Evolutionary conservation across 2,113 vertebrate genomes (phyloP).

Genomic region (Melanerpes aurifrons): DNA sequence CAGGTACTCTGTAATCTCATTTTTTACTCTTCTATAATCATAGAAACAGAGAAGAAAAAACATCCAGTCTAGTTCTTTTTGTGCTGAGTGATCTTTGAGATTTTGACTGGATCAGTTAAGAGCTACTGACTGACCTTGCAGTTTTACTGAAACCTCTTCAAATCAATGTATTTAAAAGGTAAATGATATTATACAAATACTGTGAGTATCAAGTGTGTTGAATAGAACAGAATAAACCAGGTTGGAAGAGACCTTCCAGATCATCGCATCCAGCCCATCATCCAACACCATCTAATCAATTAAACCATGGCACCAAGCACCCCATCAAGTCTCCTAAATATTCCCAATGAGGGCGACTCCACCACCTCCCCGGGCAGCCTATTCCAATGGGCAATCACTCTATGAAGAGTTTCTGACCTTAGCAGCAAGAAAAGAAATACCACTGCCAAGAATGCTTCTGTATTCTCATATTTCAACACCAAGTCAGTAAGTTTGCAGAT

Average conservation of each 20-base stretch:
- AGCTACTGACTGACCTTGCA: background rate
- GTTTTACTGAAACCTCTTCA: background rate
- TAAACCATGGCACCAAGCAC: too few species aligned
- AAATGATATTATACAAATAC: background rate
- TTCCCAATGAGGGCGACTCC: too few species aligned
- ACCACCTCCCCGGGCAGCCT: too few species aligned
- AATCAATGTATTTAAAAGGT: background rate
- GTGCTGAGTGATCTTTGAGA: background rate
- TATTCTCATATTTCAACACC: conserved; percentile 11
- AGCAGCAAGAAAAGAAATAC: background rate
- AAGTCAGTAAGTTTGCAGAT: background rate
- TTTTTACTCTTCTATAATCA: background rate
- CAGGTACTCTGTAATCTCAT: background rate
- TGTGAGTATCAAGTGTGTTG: background rate
- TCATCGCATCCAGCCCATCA: too few species aligned
- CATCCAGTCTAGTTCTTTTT: background rate
- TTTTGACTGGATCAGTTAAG: background rate
- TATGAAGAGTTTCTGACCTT: background rate
- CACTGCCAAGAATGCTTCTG: background rate
- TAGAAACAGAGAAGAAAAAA: background rate
- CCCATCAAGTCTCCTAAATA: too few species aligned
- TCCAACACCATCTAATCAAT: too few species aligned
- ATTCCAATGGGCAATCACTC: too few species aligned
- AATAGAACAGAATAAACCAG: background rate
- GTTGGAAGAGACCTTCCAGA: too few species aligned